A percentile compares a stretch with the other conserved stretches of the same genome.
phyloP scores from a whole-genome alignment of 2,888 invertebrate species.

The Athalia rosae region DNA sequence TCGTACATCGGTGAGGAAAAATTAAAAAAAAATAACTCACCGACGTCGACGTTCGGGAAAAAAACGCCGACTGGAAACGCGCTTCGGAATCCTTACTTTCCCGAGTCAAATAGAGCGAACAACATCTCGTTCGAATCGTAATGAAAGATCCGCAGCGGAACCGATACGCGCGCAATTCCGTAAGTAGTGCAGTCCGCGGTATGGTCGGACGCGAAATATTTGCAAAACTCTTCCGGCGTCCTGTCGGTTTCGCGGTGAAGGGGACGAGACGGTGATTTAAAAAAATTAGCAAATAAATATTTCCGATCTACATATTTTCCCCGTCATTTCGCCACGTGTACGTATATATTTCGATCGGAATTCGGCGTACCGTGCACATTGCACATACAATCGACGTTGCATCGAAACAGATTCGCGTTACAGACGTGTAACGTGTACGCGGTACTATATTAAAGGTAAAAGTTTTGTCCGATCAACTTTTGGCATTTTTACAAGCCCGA shows the following conservation, averaged over 20 bases:
- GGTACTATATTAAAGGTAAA: not conserved
- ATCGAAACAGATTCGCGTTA: not conserved
- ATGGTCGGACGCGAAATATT: slow-evolving; percentile 22
- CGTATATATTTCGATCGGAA: too few species aligned
- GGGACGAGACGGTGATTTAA: too few species aligned
- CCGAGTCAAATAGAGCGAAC: too few species aligned
- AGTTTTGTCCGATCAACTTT: slow-evolving; percentile 33
- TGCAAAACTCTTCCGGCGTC: slow-evolving; percentile 18
- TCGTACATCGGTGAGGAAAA: not conserved
- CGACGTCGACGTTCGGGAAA: too few species aligned
- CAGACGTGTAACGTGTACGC: not conserved
- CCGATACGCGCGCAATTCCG: not conserved
- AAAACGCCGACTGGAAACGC: too few species aligned
- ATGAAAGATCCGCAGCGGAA: not conserved
- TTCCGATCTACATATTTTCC: too few species aligned
- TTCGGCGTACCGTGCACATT: too few species aligned
- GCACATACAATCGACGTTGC: too few species aligned
- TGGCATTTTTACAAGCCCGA: slow-evolving; percentile 22
- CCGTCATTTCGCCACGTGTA: too few species aligned
- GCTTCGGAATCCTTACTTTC: too few species aligned
- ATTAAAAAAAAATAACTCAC: not conserved
- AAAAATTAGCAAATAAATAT: too few species aligned
- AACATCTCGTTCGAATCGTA: too few species aligned
- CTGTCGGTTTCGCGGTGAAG: slow-evolving; percentile 12
- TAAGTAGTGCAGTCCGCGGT: not conserved